Base-by-base conservation (phyloP, 2,113 vertebrate species). In the Anoplopoma fimbria region DNA sequence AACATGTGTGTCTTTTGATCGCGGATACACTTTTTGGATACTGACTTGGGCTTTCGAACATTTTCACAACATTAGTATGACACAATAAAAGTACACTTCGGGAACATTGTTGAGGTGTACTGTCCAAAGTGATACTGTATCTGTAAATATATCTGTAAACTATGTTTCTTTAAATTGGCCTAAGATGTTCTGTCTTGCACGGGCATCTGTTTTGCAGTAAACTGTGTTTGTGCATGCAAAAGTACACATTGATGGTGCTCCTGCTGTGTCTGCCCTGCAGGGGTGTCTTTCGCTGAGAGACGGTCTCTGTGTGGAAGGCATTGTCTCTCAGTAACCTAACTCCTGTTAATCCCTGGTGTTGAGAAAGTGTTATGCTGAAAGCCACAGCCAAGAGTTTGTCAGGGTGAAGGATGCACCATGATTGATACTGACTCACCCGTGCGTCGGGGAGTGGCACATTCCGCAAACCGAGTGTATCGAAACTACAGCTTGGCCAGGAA, bases 391-490 rank as follows among this genome's bases (percentile, higher is more conserved):
- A 45, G 79, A 62, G 63, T 86, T 85, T 27, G 64, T 65, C 12
- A 85, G 73, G 78, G 69, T 13, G 10, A 74, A 64, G 49, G 36
- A 84, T 53, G 85, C 62, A 51, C n/a, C 38, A 7, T 64, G 71
- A 83, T 57, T 70, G 69, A 68, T 81, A 68, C 36, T 82, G 79
- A 86, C 83, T 87, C 84, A 89, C 69, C 86, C 64, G 45, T 79
- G 40, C 60, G 70, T 49, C 17, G 21, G 82, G 91, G 91, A 93
- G 91, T 89, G 90, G 92, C 86, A 77, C 92, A 92, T 94, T 94
- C 90, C 90, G 89, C 67, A 73, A 49, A 61, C 38, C 42, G 47
- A 82, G 63, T 33, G 36, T 82, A 82, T 62, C 31, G 61, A 86
- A 91, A 84, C 70, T 78, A 62, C 61, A 78, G 72, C 34, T 69